A percentile compares a stretch with the other conserved stretches of the same genome.
phyloP scores from a whole-genome alignment of 2,888 invertebrate species.

The Drosophila emarginata region DNA sequence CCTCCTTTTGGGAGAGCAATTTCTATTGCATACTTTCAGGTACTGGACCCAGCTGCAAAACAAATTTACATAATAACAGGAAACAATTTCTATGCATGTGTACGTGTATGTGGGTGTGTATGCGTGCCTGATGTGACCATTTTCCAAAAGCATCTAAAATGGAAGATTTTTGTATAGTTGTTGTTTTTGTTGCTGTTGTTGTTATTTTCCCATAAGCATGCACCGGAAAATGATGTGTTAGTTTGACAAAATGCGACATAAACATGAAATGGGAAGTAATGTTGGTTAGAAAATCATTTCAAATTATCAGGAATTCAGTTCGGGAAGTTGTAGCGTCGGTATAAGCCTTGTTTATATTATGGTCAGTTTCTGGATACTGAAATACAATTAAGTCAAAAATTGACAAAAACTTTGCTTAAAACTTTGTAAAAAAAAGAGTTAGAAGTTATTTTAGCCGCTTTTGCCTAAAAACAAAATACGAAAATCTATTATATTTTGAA shows the following conservation, averaged over 20 bases:
- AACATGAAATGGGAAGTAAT: slow-evolving; percentile 16
- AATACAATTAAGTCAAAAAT: not conserved
- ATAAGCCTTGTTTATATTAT: not conserved
- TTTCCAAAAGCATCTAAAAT: slow-evolving; percentile 18
- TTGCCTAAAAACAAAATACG: too few relatives aligned
- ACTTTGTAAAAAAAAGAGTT: too few relatives aligned
- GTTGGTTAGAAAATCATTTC: slow-evolving; percentile 1
- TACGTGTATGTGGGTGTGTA: slow-evolving; percentile 56
- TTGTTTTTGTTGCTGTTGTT: not conserved
- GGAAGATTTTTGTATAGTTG: not conserved
- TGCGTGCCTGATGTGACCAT: slow-evolving; percentile 57
- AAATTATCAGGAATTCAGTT: not conserved
- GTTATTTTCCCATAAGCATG: slow-evolving; percentile 22
- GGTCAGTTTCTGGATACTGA: not conserved
- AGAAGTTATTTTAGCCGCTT: too few relatives aligned
- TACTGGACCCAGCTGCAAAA: slow-evolving; percentile 29
- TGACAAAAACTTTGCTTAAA: too few relatives aligned
- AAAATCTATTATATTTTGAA: too few relatives aligned
- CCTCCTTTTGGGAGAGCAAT: slow-evolving; percentile 33
- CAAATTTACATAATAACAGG: slow-evolving; percentile 72
- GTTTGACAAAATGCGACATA: slow-evolving; percentile 67
- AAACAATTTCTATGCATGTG: slow-evolving; percentile 66
- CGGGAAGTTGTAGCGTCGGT: not conserved
- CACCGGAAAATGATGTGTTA: slow-evolving; percentile 69
- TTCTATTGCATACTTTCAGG: slow-evolving; percentile 34